Base-by-base conservation (phyloP, 2,797 vertebrate species). In the Psittacula derbiana region DNA sequence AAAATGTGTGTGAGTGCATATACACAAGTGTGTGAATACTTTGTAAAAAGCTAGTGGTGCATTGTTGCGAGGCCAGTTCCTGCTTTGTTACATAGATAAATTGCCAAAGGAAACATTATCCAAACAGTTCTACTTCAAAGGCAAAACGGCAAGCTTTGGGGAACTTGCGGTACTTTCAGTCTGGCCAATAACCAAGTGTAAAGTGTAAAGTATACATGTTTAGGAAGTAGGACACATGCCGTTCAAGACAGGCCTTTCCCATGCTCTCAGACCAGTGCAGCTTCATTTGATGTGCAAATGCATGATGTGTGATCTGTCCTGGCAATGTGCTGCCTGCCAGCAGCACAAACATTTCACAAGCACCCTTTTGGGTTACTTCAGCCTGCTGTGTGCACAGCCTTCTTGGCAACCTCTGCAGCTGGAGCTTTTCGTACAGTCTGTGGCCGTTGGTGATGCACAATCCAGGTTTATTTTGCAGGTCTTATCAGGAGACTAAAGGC, bases 31-130 rank as follows among this genome's bases (percentile, higher is more conserved):
- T 52, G 28, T 20, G 74, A 82, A 76, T 67, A 41, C 71, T 82
- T 72, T 0, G 1, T 85, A 73, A 86, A 92, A 93, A 41, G 15
- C 83, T 93, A 13, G 60, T 33, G 72, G 86, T 73, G 80, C 38
- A 90, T 78, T 65, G 66, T 79, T 66, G 53, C 24, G 43, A 69
- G 89, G 85, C 74, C 79, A 41, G 95, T 90, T 95, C 89, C 92
- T 93, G 83, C 93, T 95, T 94, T 70, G 73, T 85, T 97, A 89
- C 96, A 87, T 52, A 98, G 97, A 97, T 95, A 97, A 97, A 98
- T 96, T 97, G 97, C 96, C 97, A 96, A 95, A 97, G 94, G 98
- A 98, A 98, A 98, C 97, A 96, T 96, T 96, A 97, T 97, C 96
- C 97, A 92, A 96, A 96, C 97, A 97, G 78, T 96, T 96, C 95